phyloP scores from a whole-genome alignment of 2,113 vertebrate species.

The Lycocorax pyrrhopterus region DNA sequence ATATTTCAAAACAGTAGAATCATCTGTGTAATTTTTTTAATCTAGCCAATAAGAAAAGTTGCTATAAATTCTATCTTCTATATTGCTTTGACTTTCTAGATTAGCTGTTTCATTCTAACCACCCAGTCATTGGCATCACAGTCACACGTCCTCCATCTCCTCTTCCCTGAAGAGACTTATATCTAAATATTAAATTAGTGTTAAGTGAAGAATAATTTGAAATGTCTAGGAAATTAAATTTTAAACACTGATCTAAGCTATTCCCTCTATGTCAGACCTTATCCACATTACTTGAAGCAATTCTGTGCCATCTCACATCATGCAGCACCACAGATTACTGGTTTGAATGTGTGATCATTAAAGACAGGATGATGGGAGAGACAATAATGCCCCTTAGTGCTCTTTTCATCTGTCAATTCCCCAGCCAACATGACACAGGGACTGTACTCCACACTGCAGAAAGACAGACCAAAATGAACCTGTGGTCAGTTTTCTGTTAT shows the following conservation, averaged over 20 bases:
- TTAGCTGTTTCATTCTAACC: not conserved
- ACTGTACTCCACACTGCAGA: not conserved
- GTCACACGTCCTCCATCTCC: not conserved
- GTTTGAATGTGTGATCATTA: not conserved
- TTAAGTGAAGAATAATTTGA: conserved; percentile 30
- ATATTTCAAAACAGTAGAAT: not conserved
- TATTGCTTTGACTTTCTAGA: not conserved
- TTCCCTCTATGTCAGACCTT: not conserved
- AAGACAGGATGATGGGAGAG: not conserved
- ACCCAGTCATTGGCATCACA: not conserved
- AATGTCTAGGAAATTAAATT: conserved; percentile 11
- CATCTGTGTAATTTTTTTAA: not conserved
- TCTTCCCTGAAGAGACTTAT: not conserved
- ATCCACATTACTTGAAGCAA: not conserved
- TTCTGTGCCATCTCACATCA: not conserved
- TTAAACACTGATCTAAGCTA: not conserved
- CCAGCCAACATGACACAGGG: not conserved
- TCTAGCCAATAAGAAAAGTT: not conserved
- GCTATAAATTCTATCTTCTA: not conserved
- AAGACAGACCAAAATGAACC: not conserved
- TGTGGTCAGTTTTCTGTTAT: not conserved
- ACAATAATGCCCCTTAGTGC: not conserved
- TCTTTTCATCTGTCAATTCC: not conserved
- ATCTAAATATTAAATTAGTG: conserved; percentile 8
- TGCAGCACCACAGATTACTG: not conserved